phyloP scores from a whole-genome alignment of 2,888 invertebrate genomes.

The Suillia variegata region DNA sequence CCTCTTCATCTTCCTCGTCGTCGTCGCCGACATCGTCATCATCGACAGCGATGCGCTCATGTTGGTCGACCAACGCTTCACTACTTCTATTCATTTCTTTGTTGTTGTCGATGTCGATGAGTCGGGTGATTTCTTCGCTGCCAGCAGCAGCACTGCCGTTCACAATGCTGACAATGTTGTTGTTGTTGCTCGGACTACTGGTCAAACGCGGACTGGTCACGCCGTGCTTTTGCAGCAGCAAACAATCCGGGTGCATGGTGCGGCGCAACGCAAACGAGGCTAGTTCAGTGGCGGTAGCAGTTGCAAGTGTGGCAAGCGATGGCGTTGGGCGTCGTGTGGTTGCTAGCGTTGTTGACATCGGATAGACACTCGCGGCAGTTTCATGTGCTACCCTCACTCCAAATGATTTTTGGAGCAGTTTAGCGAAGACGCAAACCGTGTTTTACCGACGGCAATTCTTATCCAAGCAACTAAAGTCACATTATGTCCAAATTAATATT shows the following conservation, averaged over 20 bases:
- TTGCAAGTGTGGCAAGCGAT: background rate
- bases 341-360: slow-evolving; percentile 48
- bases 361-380: too few species aligned
- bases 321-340: slow-evolving; percentile 42
- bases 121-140: background rate
- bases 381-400: too few species aligned
- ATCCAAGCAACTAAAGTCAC: too few species aligned
- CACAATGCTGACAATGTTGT: background rate
- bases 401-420: too few species aligned
- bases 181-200: slow-evolving; percentile 25
- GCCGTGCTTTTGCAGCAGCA: slow-evolving; percentile 52
- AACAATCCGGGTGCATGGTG: slow-evolving; percentile 58
- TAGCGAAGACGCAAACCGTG: too few species aligned
- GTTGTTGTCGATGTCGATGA: slow-evolving; percentile 1
- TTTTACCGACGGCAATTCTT: too few species aligned
- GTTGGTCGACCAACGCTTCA: background rate
- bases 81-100: too few species aligned
- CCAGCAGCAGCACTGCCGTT: background rate
- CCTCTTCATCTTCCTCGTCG: slow-evolving; percentile 28
- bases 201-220: slow-evolving; percentile 52
- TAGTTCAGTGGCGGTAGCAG: slow-evolving; percentile 23
- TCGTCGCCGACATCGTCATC: slow-evolving; percentile 23
- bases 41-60: slow-evolving; percentile 16
- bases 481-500: too few species aligned
- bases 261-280: slow-evolving; percentile 19